Conservation (phyloP, 2,113 vertebrate genomes). For the Lanius collurio region DNA sequence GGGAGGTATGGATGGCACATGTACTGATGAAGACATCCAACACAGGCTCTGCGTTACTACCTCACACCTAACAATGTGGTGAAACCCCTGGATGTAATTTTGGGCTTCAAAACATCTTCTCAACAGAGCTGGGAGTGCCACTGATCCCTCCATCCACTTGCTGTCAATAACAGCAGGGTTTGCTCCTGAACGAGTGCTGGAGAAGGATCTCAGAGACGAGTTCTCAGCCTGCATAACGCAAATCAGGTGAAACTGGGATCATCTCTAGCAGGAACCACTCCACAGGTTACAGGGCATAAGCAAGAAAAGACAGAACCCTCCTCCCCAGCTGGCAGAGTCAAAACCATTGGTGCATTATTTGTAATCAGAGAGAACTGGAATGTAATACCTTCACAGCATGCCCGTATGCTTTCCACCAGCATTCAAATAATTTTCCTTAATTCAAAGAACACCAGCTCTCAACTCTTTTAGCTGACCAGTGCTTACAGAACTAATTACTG, state of each 20-base stretch:
- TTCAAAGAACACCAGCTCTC: background rate
- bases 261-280: background rate
- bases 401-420: background rate
- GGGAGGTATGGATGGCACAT: accelerated
- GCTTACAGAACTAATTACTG: slow-evolving; percentile 15
- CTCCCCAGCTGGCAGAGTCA: background rate
- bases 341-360: background rate
- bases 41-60: background rate
- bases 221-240: background rate
- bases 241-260: background rate
- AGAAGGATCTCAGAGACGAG: background rate
- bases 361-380: background rate
- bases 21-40: background rate
- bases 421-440: background rate
- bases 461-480: background rate
- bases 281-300: background rate
- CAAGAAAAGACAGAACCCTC: background rate
- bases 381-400: background rate
- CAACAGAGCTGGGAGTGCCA: background rate
- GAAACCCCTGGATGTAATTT: background rate
- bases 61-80: accelerated
- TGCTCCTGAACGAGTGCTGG: accelerated
- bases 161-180: background rate
- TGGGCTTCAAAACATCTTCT: background rate
- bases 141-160: accelerated